Percentiles rank a stretch among this genome's conserved stretches.
Evolutionary conservation across 2,888 invertebrate genomes (phyloP).

Genomic region (Anthoptus insignis): DNA sequence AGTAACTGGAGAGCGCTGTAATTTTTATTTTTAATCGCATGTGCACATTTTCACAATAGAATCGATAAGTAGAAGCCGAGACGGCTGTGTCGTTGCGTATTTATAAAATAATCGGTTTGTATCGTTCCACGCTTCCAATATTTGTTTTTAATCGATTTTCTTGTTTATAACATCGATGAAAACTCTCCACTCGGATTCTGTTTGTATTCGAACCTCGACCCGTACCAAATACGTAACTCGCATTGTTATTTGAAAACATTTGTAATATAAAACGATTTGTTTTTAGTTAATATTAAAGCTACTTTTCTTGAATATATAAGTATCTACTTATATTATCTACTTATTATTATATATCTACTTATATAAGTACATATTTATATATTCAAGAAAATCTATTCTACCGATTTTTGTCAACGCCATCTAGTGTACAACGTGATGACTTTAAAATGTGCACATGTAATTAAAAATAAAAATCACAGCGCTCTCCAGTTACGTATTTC

Average conservation of each 20-base stretch:
- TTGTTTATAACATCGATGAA: constrained; percentile 71
- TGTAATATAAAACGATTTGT: constrained; percentile 20
- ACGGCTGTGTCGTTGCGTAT: constrained; percentile 5
- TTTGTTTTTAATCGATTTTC: constrained; percentile 75
- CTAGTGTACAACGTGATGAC: too few species aligned
- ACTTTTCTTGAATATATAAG: too few species aligned
- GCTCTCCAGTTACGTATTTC: too few species aligned
- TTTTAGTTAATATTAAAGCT: constrained; percentile 9
- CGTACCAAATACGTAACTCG: constrained; percentile 66
- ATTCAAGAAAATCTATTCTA: too few species aligned
- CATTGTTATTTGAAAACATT: constrained; percentile 74
- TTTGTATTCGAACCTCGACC: constrained; percentile 53
- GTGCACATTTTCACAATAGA: not conserved
- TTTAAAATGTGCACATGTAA: too few species aligned
- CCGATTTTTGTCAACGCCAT: too few species aligned
- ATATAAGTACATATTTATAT: too few species aligned
- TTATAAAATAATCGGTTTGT: constrained; percentile 30
- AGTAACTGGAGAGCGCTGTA: too few species aligned
- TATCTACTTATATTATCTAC: too few species aligned
- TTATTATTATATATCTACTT: too few species aligned
- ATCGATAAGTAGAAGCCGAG: not conserved
- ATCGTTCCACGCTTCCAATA: constrained; percentile 43
- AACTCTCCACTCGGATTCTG: constrained; percentile 48
- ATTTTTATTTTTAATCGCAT: too few species aligned
- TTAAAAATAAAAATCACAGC: too few species aligned